Evolutionary conservation across 1,140 invertebrate species (phyloP), one percentile per base, ranked within the genome.

Genomic region (Drosophila carrolli): DNA sequence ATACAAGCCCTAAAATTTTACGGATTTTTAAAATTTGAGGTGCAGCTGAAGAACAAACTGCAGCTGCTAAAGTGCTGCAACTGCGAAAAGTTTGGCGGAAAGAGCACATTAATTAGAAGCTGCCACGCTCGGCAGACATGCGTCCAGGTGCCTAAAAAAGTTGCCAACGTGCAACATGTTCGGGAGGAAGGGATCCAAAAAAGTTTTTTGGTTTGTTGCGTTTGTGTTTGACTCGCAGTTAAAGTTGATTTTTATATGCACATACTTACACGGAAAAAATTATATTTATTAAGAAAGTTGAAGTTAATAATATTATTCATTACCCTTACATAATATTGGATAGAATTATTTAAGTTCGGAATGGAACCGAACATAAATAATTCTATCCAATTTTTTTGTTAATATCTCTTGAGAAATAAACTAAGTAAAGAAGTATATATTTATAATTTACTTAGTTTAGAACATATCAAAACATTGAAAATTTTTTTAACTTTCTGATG

Each of bases 91-190:
- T 88, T 88, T 70, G 47, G n/a, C 29, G 59, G 27, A 54, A 56
- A 40, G 47, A 61, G 77, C 71, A 81, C 84, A 84, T 83, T 89
- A 89, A 89, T 89, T 89, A 89, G 84, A 89, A 89, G 84, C 77
- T 89, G 77, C 83, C 85, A 89, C 65, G 80, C 72, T 77, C 68
- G 67, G 61, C 84, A 84, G 85, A 80, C 74, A 89, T 59, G 66
- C 73, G 68, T 41, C 54, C 81, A 60, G 44, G 53, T 57, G 67
- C 79, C 83, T 74, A 43, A 77, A 66, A 88, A 88, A 81, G 86
- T 88, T 70, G 29, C 59, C 40, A 82, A 76, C 66, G 75, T 77
- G 80, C 83, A 88, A 88, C 79, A 80, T 80, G 71, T 67, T 58
- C 47, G 44, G 40, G 29, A 23, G 19, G 14, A 43, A 35, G 40